Base-by-base conservation (phyloP, 2,888 invertebrate species). In the Physocephala rufipes region DNA sequence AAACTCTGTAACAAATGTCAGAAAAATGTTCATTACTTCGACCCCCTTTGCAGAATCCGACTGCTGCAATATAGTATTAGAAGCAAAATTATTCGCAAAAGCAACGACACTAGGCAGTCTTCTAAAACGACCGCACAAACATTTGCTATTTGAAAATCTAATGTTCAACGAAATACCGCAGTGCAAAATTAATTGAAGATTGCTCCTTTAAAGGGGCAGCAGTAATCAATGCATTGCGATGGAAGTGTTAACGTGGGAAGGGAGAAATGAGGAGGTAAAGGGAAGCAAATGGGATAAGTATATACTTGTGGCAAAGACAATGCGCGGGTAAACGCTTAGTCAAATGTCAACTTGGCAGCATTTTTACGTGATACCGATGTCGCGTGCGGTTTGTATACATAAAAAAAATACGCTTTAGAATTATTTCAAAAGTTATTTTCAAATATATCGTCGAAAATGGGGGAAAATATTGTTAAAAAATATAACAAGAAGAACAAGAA, bases 371-470 rank as follows among this genome's bases (percentile, higher is more conserved):
- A 58, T 16, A 24, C 58, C 53, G 19, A 5, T 49, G 15, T 21
- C 58, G 58, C 58, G 58, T 26, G 58, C 13, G 26, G 16, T 4
- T 49, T 26, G 26, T 16, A 28, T 16, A 15, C 13, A 16, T n/a
- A 49, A 36, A 4, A 36, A 36, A 36, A 36, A 36, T 36, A 36
- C 36, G 36, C 24, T 13, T 28, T 5, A 28, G 28, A 58, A 58
- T 13, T 2, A 58, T 58, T 24, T 58, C 26, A 55, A 58, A 66
- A 55, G 43, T 66, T 53, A 66, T 66, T 66, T 66, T 66, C 30
- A 55, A 55, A 53, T 36, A 36, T 36, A 36, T 36, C 36, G 36
- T 36, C 4, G 36, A 9, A 9, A 36, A 43, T 66, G 66, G 66
- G 66, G 66, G 66, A 66, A 53, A 19, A 36, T 53, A 53, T n/a